Base-by-base conservation (phyloP, 2,888 invertebrate species). In the Galeopsomyia nigrocyanea region DNA sequence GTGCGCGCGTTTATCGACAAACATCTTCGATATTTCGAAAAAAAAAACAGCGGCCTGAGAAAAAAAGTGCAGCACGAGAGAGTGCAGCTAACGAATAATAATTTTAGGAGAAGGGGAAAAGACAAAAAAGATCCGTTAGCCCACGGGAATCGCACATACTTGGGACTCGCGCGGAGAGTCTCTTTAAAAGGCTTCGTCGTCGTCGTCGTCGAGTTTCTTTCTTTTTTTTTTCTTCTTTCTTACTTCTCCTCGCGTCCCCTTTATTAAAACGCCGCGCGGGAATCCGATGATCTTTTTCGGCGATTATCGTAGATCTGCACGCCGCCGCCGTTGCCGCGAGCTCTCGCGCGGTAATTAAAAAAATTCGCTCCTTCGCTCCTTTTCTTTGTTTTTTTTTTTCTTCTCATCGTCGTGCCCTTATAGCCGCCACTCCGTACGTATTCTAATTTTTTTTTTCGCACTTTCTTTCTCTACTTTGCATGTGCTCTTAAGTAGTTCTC, bases 241-340 rank as follows among this genome's bases (percentile, higher is more conserved):
- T n/a, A n/a, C 39, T 7, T 7, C 39, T 7, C 39, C 1, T 39
- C 39, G 39, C 39, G 39, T 68, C 46, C 56, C 26, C 68, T 74
- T 74, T 71, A 74, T 68, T 71, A 68, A 71, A 65, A 50, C 22
- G 57, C 65, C 66, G 70, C 66, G 65, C 56, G 61, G 31, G 64
- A 64, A 62, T 66, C 74, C 68, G 71, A 60, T 55, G 74, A 74
- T 71, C 74, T 74, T 65, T 71, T 71, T 51, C 60, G 64, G 21
- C 39, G 65, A 71, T 71, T 71, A 71, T 71, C 68, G 64, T 64
- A 68, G 72, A 73, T 68, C 66, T 61, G 62, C 49, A 60, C 17
- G 39, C 39, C 46, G 39, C 16, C n/a, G 50, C 50, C 46, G 39
- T 10, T 13, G 50, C 50, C n/a, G 60, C 17, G 47, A 39, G 19